phyloP scores from a whole-genome alignment of 2,888 invertebrate species.

The Tachina fera region DNA sequence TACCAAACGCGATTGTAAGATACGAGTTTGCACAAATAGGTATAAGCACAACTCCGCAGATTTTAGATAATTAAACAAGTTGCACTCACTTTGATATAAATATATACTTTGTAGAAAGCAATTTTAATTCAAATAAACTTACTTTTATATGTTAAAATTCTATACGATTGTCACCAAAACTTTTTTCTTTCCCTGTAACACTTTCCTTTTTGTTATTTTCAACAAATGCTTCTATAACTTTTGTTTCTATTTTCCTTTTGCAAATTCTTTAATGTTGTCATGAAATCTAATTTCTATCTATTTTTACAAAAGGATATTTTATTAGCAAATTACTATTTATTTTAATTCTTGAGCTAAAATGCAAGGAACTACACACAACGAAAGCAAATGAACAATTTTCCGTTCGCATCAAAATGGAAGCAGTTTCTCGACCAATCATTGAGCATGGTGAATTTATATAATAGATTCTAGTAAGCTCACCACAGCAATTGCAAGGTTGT shows the following conservation, averaged over 20 bases:
- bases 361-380: slow-evolving; percentile 72
- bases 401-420: slow-evolving; percentile 76
- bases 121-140: slow-evolving; percentile 46
- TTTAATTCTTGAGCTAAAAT: slow-evolving; percentile 67
- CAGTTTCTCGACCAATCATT: slow-evolving; percentile 73
- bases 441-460: slow-evolving; percentile 64
- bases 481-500: slow-evolving; percentile 39
- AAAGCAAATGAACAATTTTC: slow-evolving; percentile 75
- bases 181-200: slow-evolving; percentile 37
- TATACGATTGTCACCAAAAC: slow-evolving; percentile 38
- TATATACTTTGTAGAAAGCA: slow-evolving; percentile 21
- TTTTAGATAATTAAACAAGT: background rate
- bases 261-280: background rate
- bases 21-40: background rate
- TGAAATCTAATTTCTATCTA: slow-evolving; percentile 47
- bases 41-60: background rate
- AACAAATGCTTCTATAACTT: slow-evolving; percentile 7
- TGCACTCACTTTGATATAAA: slow-evolving; percentile 29
- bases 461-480: slow-evolving; percentile 35
- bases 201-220: slow-evolving; percentile 45
- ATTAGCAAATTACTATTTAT: slow-evolving; percentile 65
- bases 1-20: background rate
- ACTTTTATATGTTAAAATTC: slow-evolving; percentile 39
- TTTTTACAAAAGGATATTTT: slow-evolving; percentile 49
- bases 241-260: slow-evolving; percentile 7